phyloP scores from a whole-genome alignment of 2,797 vertebrate genomes.

The Rhinatrema bivittatum region DNA sequence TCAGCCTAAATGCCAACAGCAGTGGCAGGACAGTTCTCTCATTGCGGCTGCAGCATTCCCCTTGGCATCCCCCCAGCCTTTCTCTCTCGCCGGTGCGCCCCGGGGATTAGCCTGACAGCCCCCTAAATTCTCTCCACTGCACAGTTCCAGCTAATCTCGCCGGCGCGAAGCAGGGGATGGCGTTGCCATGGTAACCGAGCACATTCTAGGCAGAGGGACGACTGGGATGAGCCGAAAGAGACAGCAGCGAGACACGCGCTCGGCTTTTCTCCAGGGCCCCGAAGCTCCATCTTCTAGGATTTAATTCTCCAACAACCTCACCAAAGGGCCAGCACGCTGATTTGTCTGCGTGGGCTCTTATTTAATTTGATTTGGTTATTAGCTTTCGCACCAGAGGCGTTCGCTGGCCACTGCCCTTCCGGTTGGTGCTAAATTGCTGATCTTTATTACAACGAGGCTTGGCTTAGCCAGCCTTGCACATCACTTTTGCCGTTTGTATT shows the following conservation, averaged over 20 bases:
- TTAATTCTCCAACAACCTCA: conserved; percentile 56
- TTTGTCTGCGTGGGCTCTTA: conserved; percentile 53
- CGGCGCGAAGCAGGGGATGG: conserved; percentile 70
- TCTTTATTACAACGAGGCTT: conserved; percentile 23
- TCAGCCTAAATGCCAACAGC: conserved; percentile 66
- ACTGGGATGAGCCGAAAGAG: conserved; percentile 63
- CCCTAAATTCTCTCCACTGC: conserved; percentile 72
- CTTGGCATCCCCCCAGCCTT: conserved; percentile 69
- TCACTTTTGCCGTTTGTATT: conserved; percentile 13
- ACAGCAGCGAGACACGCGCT: conserved; percentile 59
- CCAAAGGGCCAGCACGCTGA: conserved; percentile 36
- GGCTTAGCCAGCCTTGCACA: conserved; percentile 19
- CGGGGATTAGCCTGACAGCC: conserved; percentile 74
- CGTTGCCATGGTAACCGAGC: conserved; percentile 73
- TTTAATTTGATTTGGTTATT: conserved; percentile 32
- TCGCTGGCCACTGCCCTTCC: conserved; percentile 38
- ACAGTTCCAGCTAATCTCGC: conserved; percentile 76
- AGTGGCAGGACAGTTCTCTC: conserved; percentile 63
- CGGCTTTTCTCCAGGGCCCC: conserved; percentile 53
- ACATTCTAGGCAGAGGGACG: conserved; percentile 71
- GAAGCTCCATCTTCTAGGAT: conserved; percentile 52
- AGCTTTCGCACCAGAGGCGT: no score
- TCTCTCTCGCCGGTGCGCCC: conserved; percentile 70
- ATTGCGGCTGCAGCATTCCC: conserved; percentile 62
- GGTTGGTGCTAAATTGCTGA: conserved; percentile 22